These are phyloP conservation scores for Papilio glaucus DNA, from an alignment of 1,140 invertebrate genomes.

Conservation along the genomic window DNA sequence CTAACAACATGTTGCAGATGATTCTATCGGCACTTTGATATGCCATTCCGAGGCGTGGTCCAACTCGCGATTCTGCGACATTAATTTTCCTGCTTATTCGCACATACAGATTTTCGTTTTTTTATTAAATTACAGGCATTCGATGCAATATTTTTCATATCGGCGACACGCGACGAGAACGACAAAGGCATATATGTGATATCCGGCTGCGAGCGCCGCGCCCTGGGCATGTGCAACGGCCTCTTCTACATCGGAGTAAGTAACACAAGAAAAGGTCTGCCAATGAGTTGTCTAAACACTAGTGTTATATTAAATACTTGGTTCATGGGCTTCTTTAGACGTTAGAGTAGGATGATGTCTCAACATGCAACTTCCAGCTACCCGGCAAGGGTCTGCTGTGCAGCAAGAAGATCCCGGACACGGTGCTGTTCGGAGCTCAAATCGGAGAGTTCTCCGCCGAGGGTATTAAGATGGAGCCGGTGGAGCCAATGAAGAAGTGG, in stretches of 20 bases:
- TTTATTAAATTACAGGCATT: slow-evolving; percentile 84
- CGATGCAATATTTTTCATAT: slow-evolving; percentile 86
- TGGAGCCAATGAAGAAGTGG: slow-evolving; percentile 88
- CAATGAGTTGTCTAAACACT: no score
- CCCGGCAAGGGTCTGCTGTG: slow-evolving; percentile 87
- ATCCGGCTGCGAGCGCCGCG: slow-evolving; percentile 83
- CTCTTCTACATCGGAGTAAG: slow-evolving; percentile 84
- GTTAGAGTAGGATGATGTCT: no score
- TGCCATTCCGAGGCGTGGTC: no score
- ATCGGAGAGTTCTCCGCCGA: slow-evolving; percentile 85
- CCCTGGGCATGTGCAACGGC: slow-evolving; percentile 84
- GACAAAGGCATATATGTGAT: slow-evolving; percentile 83
- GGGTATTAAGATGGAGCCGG: slow-evolving; percentile 85
- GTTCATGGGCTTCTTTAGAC: no score
- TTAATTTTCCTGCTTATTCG: no score
- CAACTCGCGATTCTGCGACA: no score
- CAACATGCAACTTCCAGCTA: slow-evolving; percentile 62
- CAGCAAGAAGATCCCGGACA: slow-evolving; percentile 87
- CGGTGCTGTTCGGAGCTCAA: slow-evolving; percentile 84
- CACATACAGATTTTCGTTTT: no score
- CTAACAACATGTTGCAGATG: no score
- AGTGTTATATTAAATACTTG: no score
- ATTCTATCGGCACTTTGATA: no score
- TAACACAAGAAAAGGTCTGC: slow-evolving; percentile 8
- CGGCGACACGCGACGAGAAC: slow-evolving; percentile 64